Conservation (phyloP, 2,888 invertebrate species). For the Monopis laevigella region DNA sequence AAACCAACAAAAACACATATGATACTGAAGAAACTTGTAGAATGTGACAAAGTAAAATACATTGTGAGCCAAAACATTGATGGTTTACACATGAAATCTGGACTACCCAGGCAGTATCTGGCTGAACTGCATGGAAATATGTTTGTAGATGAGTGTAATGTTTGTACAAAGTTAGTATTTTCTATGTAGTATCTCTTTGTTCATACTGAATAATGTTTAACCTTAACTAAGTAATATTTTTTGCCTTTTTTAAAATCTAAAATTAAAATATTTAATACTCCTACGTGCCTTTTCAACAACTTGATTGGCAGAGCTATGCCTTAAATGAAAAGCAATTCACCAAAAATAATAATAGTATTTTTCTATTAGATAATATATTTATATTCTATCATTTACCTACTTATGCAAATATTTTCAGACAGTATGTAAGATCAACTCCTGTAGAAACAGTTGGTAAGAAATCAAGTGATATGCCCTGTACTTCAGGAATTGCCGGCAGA, state of each 20-base stretch:
- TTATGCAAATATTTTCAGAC: constrained; percentile 50
- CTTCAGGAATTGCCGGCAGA: constrained; percentile 73
- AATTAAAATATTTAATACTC: too few species aligned
- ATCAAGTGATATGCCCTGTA: constrained; percentile 71
- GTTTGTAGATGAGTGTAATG: constrained; percentile 93
- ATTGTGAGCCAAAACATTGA: constrained; percentile 98
- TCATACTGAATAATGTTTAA: too few species aligned
- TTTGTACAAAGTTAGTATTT: constrained; percentile 76
- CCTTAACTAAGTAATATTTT: too few species aligned
- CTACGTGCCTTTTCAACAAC: too few species aligned
- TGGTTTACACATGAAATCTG: constrained; percentile 93
- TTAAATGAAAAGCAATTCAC: too few species aligned
- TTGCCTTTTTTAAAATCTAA: too few species aligned
- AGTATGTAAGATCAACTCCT: constrained; percentile 80
- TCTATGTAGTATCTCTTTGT: background rate
- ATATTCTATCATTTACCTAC: background rate
- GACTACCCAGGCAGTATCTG: constrained; percentile 79
- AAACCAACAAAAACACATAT: constrained; percentile 93
- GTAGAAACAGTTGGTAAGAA: constrained; percentile 85
- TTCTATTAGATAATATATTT: too few species aligned
- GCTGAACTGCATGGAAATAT: constrained; percentile 98
- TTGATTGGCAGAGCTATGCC: too few species aligned
- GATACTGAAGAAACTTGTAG: constrained; percentile 85
- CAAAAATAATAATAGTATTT: too few species aligned
- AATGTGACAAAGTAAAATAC: constrained; percentile 75